Base-by-base conservation (phyloP, 2,113 vertebrate species). In the Archocentrus centrarchus region DNA sequence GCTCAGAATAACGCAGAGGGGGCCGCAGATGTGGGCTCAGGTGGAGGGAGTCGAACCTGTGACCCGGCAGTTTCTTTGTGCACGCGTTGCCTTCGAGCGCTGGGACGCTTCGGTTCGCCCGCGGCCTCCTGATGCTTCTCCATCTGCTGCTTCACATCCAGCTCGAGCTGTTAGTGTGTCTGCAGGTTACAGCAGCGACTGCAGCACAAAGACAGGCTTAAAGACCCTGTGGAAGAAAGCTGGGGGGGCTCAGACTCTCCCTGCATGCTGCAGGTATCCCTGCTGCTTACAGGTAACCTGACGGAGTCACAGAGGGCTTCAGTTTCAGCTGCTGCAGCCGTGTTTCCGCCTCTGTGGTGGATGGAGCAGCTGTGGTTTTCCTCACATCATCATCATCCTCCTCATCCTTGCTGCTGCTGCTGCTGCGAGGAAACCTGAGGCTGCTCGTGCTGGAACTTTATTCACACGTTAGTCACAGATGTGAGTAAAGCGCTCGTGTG, bases 71-170 rank as follows among this genome's bases (percentile, higher is more conserved):
- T 53, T 24, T 47, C 75, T 75, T 3, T 1, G 47, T 11, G 77
- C 44, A 35, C 0, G 3, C 37, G 50, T 30, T 70, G 9, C 1
- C 5, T 0, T 9, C 0, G 24, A 50, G 24, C 0, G 86, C 59
- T 41, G 27, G 64, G 64, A 47, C 15, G 18, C 6, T 70, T 53
- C 1, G 3, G 47, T 70, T 47, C 1, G 44, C 44, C 50, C 6
- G 24, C 44, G 18, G 66, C 84, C 85, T 76, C 77, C 80, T 47
- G 73, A 82, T 68, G 85, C 73, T 32, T n/a, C 59, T 80, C 90
- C 73, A 32, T 83, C 82, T 87, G 90, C 70, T 0, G 20, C 82
- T 57, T 44, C 57, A 53, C 39, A 39, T 8, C 37, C 77, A 64
- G 55, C 32, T 1, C 0, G 11, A 73, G 18, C 30, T 32, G 59